These are phyloP conservation scores for Megalonaias nervosa DNA, from an alignment of 1,140 invertebrate genomes.

Conservation along the genomic window DNA sequence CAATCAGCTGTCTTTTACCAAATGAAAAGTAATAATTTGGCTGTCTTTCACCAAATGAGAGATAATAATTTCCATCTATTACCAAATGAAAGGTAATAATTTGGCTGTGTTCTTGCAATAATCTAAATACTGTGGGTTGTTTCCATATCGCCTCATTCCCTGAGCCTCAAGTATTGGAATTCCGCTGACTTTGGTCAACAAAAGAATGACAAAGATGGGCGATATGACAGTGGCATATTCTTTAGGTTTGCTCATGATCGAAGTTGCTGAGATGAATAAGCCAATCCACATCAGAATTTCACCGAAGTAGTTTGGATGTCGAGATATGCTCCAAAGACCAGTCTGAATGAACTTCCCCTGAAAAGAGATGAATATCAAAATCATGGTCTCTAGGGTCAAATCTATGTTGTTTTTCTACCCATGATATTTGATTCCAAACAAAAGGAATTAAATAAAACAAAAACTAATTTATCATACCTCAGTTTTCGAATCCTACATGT, in stretches of 20 bases:
- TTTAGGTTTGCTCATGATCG: constrained; percentile 43
- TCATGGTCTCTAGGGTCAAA: too few relatives aligned
- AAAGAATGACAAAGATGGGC: constrained; percentile 62
- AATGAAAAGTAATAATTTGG: constrained; percentile 63
- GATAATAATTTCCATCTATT: too few relatives aligned
- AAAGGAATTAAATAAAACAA: too few relatives aligned
- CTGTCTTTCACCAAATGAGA: too few relatives aligned
- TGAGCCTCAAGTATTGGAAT: constrained; percentile 64
- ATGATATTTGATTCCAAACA: too few relatives aligned
- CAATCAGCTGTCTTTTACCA: too few relatives aligned
- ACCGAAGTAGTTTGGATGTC: constrained; percentile 96
- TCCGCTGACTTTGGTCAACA: constrained; percentile 65
- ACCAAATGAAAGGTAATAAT: constrained; percentile 58
- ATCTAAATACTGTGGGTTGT: constrained; percentile 52
- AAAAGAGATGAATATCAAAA: constrained; percentile 9
- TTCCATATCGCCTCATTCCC: constrained; percentile 62
- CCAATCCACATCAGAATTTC: constrained; percentile 97
- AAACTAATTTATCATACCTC: too few relatives aligned
- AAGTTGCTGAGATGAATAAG: constrained; percentile 78
- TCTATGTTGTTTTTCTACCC: too few relatives aligned
- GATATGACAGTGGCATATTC: constrained; percentile 64
- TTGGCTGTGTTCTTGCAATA: constrained; percentile 64
- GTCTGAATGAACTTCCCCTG: constrained; percentile 59
- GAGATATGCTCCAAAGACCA: constrained; percentile 88
- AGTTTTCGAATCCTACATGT: too few relatives aligned